Percentiles rank a stretch among this genome's conserved stretches.
phyloP scores from a whole-genome alignment of 2,888 invertebrate species.

The Epinotia ramella region DNA sequence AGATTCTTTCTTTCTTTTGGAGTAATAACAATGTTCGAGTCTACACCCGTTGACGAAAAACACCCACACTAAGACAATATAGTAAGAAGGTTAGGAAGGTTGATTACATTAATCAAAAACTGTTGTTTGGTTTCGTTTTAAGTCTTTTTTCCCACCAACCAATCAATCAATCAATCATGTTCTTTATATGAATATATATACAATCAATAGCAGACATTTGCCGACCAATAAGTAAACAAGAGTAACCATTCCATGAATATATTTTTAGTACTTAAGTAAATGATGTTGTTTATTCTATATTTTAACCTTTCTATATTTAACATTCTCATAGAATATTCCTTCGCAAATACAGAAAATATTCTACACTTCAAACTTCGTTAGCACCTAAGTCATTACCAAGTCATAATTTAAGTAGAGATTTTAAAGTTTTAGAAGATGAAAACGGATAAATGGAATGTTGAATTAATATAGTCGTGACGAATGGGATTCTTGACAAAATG shows the following conservation, averaged over 20 bases:
- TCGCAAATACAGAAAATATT: constrained; percentile 1
- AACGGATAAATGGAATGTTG: neutral
- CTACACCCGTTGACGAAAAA: no score
- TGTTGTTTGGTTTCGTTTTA: no score
- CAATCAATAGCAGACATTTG: neutral
- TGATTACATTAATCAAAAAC: no score
- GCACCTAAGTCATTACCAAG: constrained; percentile 2
- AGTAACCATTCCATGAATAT: neutral
- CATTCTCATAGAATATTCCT: constrained; percentile 6
- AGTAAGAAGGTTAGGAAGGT: no score
- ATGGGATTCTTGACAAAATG: neutral
- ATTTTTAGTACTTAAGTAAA: neutral
- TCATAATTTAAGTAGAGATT: constrained; percentile 7
- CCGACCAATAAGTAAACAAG: neutral
- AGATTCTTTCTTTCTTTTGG: no score
- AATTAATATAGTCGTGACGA: no score
- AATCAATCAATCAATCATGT: no score
- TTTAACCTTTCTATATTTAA: neutral
- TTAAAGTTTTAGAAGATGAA: neutral
- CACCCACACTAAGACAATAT: no score
- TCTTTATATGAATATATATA: neutral
- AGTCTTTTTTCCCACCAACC: no score
- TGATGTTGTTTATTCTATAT: neutral
- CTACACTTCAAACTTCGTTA: constrained; percentile 4
- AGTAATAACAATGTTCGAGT: no score